phyloP scores from a whole-genome alignment of 2,888 invertebrate species.

The Criorhina ranunculi region DNA sequence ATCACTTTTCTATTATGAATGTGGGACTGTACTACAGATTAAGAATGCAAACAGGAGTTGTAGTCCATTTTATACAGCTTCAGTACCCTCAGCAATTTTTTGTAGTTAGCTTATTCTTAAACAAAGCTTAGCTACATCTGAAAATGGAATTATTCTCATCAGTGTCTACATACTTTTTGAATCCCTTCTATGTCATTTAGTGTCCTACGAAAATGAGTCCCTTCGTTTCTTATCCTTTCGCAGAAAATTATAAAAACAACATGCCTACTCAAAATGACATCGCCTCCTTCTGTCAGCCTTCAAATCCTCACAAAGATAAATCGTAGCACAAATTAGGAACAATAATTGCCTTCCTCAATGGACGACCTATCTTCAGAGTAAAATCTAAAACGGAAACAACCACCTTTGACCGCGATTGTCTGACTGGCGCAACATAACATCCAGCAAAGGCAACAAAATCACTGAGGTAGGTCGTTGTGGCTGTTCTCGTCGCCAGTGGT shows the following conservation, averaged over 20 bases:
- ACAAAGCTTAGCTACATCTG: background rate
- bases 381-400: constrained; percentile 69
- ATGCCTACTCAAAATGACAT: constrained; percentile 21
- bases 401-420: constrained; percentile 71
- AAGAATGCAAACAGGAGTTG: too few relatives aligned
- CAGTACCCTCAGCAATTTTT: too few relatives aligned
- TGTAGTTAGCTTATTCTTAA: too few relatives aligned
- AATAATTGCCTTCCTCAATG: constrained; percentile 65
- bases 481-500: constrained; percentile 34
- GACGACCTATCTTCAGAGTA: constrained; percentile 45
- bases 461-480: constrained; percentile 77
- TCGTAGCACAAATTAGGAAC: constrained; percentile 68
- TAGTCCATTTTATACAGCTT: too few relatives aligned
- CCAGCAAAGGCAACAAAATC: constrained; percentile 45
- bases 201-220: background rate
- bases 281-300: constrained; percentile 41
- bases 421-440: constrained; percentile 47
- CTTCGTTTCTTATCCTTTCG: background rate
- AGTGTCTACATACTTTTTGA: too few relatives aligned
- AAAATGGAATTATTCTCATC: too few relatives aligned
- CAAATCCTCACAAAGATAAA: constrained; percentile 57
- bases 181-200: too few relatives aligned
- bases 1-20: too few relatives aligned
- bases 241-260: background rate
- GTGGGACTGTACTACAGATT: too few relatives aligned